phyloP scores from a whole-genome alignment of 37 sponge, comb jelly and placozoan species.

The Diacarnus erythraeanus region DNA sequence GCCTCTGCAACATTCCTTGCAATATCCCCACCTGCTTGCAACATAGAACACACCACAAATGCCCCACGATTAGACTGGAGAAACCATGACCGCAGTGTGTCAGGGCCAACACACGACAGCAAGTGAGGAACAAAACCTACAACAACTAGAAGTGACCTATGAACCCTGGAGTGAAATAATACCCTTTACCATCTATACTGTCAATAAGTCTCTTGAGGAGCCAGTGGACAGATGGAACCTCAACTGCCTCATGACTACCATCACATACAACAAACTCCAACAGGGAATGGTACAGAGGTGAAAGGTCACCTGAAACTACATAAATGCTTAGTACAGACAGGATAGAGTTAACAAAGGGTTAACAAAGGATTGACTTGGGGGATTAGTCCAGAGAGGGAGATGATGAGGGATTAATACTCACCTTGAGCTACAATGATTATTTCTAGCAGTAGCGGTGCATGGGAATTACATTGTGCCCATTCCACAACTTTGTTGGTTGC shows the following conservation, averaged over 20 bases:
- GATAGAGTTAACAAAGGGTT: not conserved
- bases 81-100: slow-evolving; percentile 45
- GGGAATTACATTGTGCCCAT: slow-evolving; percentile 53
- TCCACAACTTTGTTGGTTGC: slow-evolving; percentile 37
- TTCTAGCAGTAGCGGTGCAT: slow-evolving; percentile 49
- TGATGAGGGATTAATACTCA: not conserved
- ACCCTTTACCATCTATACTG: slow-evolving; percentile 16
- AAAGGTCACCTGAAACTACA: slow-evolving; percentile 26
- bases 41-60: slow-evolving; percentile 33
- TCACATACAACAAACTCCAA: slow-evolving; percentile 8
- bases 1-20: too few species aligned
- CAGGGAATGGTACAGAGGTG: slow-evolving; percentile 8
- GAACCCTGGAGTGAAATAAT: not conserved
- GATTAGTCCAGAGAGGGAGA: too few species aligned
- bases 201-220: slow-evolving; percentile 48
- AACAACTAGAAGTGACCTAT: not conserved
- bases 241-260: slow-evolving; percentile 29
- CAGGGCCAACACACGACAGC: slow-evolving; percentile 21
- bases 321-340: not conserved
- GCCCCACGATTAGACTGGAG: slow-evolving; percentile 64
- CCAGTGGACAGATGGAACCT: slow-evolving; percentile 62
- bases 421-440: slow-evolving; percentile 15
- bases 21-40: not conserved
- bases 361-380: too few species aligned
- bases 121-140: slow-evolving; percentile 40